Evolutionary conservation across 2,888 invertebrate species (phyloP), one percentile per base, ranked within the genome.

Genomic region (Ashinkailepas kermadecensis): DNA sequence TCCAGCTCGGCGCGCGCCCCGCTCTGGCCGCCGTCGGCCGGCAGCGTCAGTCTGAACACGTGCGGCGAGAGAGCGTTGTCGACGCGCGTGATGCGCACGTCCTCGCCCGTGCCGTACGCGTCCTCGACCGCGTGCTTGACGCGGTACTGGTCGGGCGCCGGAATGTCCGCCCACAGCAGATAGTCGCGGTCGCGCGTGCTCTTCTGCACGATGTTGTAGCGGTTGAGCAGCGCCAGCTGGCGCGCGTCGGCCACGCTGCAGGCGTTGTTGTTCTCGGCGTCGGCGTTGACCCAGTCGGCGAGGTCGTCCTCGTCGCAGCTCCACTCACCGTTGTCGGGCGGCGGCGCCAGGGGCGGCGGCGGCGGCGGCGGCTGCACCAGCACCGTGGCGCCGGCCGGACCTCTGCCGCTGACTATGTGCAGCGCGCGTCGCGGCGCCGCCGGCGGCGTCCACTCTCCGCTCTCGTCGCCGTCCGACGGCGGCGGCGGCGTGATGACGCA

Each of bases 401-500:
- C 70, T 4, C 70, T 15, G 70, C 70, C 39, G 39, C 23, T 15
- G 23, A 70, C 70, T 7, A 70, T 23, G 39, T 70, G 70, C 39
- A 70, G 25, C 12, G 25, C 13, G 21, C 9, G 70, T 13, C 39
- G 39, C 39, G 70, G 39, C 11, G 67, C n/a, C 23, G 23, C 21
- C 59, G 59, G 59, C 59, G 15, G 11, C 59, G 15, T 9, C 23
- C 23, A n/a, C 65, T 11, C 10, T 1, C 65, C 21, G 21, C 21
- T 67, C 21, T 95, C 95, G 85, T 95, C 95, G 84, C 95, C 95
- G 83, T 93, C 93, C 0, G 21, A 21, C 10, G 65, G 65, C 65
- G 65, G 65, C 65, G 93, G 92, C 10, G 95, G 95, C 23, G 95
- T 95, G 81, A 95, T 95, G 7, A 95, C 94, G 87, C 95, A 96